Evolutionary conservation across 2,797 vertebrate genomes (phyloP).

Genomic region (Enteromius afrohamiltoni): DNA sequence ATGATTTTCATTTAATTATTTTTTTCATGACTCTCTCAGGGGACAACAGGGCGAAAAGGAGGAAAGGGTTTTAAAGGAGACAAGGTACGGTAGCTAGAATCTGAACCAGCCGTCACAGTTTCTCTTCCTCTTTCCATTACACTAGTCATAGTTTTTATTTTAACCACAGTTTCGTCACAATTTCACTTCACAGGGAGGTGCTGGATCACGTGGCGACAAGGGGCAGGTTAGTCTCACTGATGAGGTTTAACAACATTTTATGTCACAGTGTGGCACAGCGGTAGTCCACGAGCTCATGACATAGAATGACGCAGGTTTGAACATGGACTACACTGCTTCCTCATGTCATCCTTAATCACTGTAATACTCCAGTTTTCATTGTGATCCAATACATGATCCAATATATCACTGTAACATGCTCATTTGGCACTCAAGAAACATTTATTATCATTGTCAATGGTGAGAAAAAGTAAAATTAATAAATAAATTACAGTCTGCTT

Average conservation of each 20-base stretch:
- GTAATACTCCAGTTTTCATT: not conserved
- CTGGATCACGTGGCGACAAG: conserved; percentile 76
- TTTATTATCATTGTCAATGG: not conserved
- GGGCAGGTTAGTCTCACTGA: conserved; percentile 74
- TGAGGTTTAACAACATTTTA: not conserved
- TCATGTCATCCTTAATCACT: not conserved
- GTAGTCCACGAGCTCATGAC: not conserved
- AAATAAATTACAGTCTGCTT: not conserved
- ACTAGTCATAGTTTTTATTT: not conserved
- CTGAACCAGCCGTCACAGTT: conserved; percentile 17
- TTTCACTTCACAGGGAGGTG: conserved; percentile 67
- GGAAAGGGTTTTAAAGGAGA: conserved; percentile 71
- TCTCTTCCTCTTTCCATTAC: conserved; percentile 53
- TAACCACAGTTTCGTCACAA: conserved; percentile 56
- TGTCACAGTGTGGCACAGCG: not conserved
- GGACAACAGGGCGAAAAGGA: conserved; percentile 69
- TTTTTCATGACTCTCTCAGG: conserved; percentile 63
- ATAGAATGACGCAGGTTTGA: not conserved
- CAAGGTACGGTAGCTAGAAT: conserved; percentile 68
- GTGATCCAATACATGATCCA: not conserved
- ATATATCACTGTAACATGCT: not conserved
- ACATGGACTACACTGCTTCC: not conserved
- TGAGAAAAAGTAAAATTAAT: not conserved
- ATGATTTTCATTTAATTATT: not conserved
- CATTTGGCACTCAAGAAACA: not conserved